Percentiles rank a stretch among this genome's conserved stretches.
phyloP scores from a whole-genome alignment of 1,140 invertebrate species.

The Habropoda laboriosa region DNA sequence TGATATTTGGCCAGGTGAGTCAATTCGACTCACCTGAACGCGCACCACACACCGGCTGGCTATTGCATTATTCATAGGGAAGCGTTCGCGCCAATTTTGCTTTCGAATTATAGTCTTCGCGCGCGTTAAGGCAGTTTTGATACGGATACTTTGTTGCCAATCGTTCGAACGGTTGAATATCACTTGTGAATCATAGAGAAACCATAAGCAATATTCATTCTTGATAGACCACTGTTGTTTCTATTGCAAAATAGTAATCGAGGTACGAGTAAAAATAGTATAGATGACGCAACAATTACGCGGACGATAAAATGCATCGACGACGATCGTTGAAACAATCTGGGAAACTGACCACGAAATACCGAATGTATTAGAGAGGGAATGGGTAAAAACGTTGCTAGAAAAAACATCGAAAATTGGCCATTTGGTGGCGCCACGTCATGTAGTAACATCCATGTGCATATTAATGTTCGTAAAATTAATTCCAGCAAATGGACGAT shows the following conservation, averaged over 20 bases:
- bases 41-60: neutral
- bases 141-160: neutral
- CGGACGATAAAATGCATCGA: neutral
- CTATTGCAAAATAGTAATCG: neutral
- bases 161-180: neutral
- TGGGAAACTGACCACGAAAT: neutral
- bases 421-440: slow-evolving; percentile 12
- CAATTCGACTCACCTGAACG: slow-evolving; percentile 1
- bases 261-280: slow-evolving; percentile 7
- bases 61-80: slow-evolving; percentile 32
- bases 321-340: neutral
- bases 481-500: neutral
- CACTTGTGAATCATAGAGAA: slow-evolving; percentile 3
- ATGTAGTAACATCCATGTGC: too few species aligned
- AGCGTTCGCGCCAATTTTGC: slow-evolving; percentile 14
- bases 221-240: too few species aligned
- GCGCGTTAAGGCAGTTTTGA: neutral
- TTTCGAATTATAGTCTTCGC: slow-evolving; percentile 17
- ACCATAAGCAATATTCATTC: neutral
- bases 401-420: neutral
- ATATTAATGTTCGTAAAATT: neutral
- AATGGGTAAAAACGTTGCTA: too few species aligned
- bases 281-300: neutral
- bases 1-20: slow-evolving; percentile 42
- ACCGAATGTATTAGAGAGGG: neutral